Percentiles rank a stretch among this genome's conserved stretches.
Conservation (phyloP, 2,797 vertebrate genomes). For the Sebastes diaconus region DNA sequence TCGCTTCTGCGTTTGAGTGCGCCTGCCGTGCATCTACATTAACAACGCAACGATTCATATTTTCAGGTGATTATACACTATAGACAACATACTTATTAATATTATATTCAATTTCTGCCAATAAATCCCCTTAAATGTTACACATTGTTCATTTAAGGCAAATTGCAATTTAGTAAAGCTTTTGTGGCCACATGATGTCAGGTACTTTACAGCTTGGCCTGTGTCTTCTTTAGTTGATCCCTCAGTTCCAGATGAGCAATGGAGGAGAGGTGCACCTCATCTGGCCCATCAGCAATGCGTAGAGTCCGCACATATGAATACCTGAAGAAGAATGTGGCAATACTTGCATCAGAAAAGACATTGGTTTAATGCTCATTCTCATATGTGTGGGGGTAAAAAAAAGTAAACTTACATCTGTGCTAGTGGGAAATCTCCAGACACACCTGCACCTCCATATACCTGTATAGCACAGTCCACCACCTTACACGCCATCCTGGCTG, state of each 20-base stretch:
- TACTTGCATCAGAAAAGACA: neutral
- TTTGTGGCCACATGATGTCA: neutral
- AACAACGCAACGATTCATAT: neutral
- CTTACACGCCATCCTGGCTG: slow-evolving; percentile 87
- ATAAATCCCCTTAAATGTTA: neutral
- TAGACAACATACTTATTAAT: neutral
- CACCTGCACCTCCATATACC: slow-evolving; percentile 89
- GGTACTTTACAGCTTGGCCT: too few species aligned
- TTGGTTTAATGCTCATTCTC: accelerated
- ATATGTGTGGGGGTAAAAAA: neutral
- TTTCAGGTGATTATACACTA: neutral
- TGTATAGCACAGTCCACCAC: slow-evolving; percentile 92
- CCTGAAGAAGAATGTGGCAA: too few species aligned
- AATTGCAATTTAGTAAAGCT: neutral
- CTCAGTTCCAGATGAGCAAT: too few species aligned
- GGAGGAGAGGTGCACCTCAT: too few species aligned
- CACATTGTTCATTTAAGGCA: neutral
- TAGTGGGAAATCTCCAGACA: slow-evolving; percentile 91
- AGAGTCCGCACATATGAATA: too few species aligned
- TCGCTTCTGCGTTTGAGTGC: too few species aligned
- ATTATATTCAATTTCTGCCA: neutral
- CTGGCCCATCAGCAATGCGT: too few species aligned
- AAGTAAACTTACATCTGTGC: slow-evolving; percentile 88
- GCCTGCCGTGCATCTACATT: too few species aligned
- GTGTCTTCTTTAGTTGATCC: too few species aligned